Conservation (phyloP, 2,888 invertebrate species). For the Amphipyra tragopoginis region DNA sequence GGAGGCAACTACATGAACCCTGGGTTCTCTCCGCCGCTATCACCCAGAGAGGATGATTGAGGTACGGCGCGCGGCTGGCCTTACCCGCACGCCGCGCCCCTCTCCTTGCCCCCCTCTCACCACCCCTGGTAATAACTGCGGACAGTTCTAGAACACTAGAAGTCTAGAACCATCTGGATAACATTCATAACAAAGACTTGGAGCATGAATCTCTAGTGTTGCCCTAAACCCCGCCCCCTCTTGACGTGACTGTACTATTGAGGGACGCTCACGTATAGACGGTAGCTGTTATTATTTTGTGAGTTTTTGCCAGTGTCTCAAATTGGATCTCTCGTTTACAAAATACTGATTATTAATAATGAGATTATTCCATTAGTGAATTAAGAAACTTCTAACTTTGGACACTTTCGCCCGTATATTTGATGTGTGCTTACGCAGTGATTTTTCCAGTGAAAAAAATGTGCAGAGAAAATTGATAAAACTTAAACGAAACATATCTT, state of each 20-base stretch:
- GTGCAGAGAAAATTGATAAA: slow-evolving; percentile 8
- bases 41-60: slow-evolving; percentile 95
- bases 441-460: slow-evolving; percentile 40
- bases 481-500: slow-evolving; percentile 17
- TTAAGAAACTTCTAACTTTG: slow-evolving; percentile 73
- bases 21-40: slow-evolving; percentile 94
- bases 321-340: slow-evolving; percentile 86
- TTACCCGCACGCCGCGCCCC: slow-evolving; percentile 88
- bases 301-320: slow-evolving; percentile 73
- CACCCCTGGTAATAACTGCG: slow-evolving; percentile 80
- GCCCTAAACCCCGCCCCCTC: slow-evolving; percentile 25
- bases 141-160: slow-evolving; percentile 47
- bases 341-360: slow-evolving; percentile 75
- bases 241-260: slow-evolving; percentile 5
- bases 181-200: slow-evolving; percentile 50
- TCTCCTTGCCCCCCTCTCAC: slow-evolving; percentile 78
- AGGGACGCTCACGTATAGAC: slow-evolving; percentile 41
- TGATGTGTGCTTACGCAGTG: slow-evolving; percentile 42
- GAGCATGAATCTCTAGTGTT: slow-evolving; percentile 56
- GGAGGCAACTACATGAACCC: slow-evolving; percentile 93
- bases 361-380: slow-evolving; percentile 89
- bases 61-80: slow-evolving; percentile 91
- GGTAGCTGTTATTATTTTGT: slow-evolving; percentile 52
- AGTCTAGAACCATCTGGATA: slow-evolving; percentile 38
- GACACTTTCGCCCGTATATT: slow-evolving; percentile 54